Evolutionary conservation across 2,888 invertebrate genomes (phyloP).

Genomic region (Acanthosepion lycidas): DNA sequence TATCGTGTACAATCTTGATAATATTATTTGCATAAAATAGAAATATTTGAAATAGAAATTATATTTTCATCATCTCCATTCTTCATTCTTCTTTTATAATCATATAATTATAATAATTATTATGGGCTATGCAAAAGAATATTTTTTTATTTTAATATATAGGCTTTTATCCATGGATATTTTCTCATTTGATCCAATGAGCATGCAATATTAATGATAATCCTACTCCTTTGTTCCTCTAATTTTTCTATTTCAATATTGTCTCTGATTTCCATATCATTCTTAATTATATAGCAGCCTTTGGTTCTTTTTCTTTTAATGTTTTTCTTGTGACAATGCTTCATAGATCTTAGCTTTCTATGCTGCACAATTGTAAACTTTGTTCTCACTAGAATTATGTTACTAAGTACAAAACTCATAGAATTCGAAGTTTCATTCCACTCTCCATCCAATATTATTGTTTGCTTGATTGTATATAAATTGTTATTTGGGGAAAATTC

Average conservation of each 20-base stretch:
- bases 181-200: not conserved
- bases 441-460: too few relatives aligned
- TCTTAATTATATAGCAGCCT: not conserved
- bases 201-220: not conserved
- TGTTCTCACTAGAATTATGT: not conserved
- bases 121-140: not conserved
- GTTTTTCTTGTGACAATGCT: not conserved
- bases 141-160: not conserved
- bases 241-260: not conserved
- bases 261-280: not conserved
- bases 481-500: too few relatives aligned
- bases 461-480: too few relatives aligned
- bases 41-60: not conserved
- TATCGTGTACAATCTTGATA: too few relatives aligned
- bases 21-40: not conserved
- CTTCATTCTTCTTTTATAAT: not conserved
- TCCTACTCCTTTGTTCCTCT: not conserved
- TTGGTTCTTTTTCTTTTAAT: not conserved
- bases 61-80: not conserved
- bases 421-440: not conserved
- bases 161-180: not conserved
- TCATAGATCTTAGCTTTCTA: not conserved
- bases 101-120: constrained; percentile 6
- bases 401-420: not conserved
- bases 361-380: not conserved